These are phyloP conservation scores for Delichon dasypus DNA, from an alignment of 2,797 vertebrate genomes.

Conservation along the genomic window DNA sequence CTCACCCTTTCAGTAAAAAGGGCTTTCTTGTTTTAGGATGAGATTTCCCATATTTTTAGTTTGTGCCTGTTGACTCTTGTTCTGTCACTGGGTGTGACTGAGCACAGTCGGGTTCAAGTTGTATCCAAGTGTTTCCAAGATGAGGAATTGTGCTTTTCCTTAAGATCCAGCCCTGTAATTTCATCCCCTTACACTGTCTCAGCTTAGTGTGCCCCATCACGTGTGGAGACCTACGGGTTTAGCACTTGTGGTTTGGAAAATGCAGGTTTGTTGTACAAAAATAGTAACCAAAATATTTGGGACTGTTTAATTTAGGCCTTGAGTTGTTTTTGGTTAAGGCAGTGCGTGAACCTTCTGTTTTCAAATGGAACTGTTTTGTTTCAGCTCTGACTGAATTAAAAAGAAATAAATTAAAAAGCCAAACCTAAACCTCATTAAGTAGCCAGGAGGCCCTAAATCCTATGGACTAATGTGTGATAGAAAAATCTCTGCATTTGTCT, in stretches of 20 bases:
- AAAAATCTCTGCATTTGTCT: neutral
- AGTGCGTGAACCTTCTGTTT: neutral
- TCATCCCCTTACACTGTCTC: neutral
- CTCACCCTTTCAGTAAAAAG: no score
- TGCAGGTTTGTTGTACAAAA: neutral
- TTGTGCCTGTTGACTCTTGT: neutral
- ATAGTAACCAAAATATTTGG: neutral
- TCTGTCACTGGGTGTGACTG: neutral
- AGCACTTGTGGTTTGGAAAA: neutral
- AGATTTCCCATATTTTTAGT: neutral
- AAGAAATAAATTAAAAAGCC: neutral
- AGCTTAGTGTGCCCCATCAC: neutral
- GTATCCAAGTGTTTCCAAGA: neutral
- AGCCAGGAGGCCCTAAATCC: neutral
- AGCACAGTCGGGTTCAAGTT: neutral
- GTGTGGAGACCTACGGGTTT: neutral
- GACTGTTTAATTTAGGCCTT: neutral
- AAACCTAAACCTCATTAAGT: rapidly evolving
- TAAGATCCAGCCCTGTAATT: neutral
- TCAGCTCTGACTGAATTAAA: neutral
- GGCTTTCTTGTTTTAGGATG: neutral
- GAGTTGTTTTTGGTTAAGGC: neutral
- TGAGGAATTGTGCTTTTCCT: neutral
- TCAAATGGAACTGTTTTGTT: neutral
- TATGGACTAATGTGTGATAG: neutral